Percentiles rank a stretch among this genome's conserved stretches.
phyloP scores from a whole-genome alignment of 2,113 vertebrate species.

The Fulica atra region DNA sequence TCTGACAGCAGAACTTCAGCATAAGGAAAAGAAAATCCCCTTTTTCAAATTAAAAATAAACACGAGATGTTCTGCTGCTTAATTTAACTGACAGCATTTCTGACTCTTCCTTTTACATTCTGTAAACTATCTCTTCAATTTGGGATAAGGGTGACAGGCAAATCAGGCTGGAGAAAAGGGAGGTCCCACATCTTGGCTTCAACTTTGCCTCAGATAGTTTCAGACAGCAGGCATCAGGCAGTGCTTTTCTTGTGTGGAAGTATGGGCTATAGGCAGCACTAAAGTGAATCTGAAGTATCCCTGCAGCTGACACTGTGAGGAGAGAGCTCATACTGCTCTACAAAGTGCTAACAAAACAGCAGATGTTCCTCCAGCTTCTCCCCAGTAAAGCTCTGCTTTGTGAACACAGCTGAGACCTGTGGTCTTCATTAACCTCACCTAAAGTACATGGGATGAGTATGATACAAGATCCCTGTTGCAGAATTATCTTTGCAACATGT shows the following conservation, averaged over 20 bases:
- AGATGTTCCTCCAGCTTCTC: not conserved
- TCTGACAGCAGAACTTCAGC: not conserved
- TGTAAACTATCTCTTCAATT: conserved; percentile 6
- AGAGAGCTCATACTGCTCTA: not conserved
- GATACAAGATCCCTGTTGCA: not conserved
- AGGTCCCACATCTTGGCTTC: not conserved
- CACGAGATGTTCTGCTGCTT: not conserved
- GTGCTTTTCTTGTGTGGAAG: not conserved
- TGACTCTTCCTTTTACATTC: not conserved
- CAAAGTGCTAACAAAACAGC: not conserved
- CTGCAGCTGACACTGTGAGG: not conserved
- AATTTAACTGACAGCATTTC: not conserved
- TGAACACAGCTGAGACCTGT: not conserved
- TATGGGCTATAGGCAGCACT: not conserved
- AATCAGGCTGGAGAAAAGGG: not conserved
- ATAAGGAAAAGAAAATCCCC: not conserved
- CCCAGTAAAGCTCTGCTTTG: not conserved
- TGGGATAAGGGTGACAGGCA: not conserved
- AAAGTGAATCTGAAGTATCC: not conserved
- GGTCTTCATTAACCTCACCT: not conserved
- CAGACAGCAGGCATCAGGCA: not conserved
- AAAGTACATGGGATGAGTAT: not conserved
- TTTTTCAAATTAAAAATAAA: not conserved
- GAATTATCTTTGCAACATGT: not conserved
- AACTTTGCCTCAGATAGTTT: conserved; percentile 13